Evolutionary conservation across 2,888 invertebrate species (phyloP).

Genomic region (Microchrysa polita): DNA sequence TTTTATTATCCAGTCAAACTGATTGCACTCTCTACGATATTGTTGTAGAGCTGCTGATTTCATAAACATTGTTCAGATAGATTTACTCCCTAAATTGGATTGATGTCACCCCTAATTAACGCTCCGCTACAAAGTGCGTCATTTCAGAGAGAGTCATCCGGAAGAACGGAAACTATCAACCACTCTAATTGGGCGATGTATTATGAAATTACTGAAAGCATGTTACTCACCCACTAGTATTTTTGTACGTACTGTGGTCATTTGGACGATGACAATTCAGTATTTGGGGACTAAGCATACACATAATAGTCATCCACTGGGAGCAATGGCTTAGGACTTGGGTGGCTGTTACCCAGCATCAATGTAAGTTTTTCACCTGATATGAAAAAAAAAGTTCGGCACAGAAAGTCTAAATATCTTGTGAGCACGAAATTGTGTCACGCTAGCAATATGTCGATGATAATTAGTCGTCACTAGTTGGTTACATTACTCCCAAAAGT

Average conservation of each 20-base stretch:
- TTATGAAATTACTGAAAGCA: neutral
- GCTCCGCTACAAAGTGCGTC: no score
- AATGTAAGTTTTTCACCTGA: neutral
- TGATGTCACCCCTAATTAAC: no score
- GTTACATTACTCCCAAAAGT: no score
- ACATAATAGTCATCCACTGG: no score
- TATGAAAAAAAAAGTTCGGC: constrained; percentile 3
- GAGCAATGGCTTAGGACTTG: no score
- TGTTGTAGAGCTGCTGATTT: no score
- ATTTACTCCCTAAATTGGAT: no score
- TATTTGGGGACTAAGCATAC: neutral
- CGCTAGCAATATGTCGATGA: constrained; percentile 35
- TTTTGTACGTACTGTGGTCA: neutral
- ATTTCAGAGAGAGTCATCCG: neutral
- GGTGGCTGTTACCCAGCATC: no score
- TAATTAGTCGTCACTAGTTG: constrained; percentile 26
- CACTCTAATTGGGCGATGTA: neutral
- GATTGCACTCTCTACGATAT: no score
- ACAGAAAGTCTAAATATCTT: constrained; percentile 19
- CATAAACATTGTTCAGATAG: no score
- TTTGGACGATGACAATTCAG: neutral
- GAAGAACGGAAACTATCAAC: constrained; percentile 25
- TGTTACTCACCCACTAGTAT: neutral
- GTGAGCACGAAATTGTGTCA: constrained; percentile 37
- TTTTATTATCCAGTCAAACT: no score